Percentiles rank a stretch among this genome's conserved stretches.
Evolutionary conservation across 1,140 invertebrate species (phyloP).

Genomic region (Formica selysi): DNA sequence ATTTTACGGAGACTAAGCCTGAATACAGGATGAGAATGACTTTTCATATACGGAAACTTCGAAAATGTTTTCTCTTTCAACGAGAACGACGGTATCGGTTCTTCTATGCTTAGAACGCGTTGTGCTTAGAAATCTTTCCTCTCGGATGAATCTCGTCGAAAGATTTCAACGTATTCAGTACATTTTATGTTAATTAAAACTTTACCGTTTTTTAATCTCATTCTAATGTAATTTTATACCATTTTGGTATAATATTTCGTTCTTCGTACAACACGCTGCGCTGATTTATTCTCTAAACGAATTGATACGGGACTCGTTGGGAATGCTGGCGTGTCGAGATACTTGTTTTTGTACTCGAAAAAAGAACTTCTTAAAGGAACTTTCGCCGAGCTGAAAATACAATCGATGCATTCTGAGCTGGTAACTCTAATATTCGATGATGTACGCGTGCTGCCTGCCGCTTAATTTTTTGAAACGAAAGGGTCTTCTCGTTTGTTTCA

Average conservation of each 20-base stretch:
- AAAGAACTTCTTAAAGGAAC: conserved; percentile 45
- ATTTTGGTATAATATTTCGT: not conserved
- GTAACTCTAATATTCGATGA: conserved; percentile 61
- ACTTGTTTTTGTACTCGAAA: conserved; percentile 57
- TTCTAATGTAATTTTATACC: not conserved
- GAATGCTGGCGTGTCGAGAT: conserved; percentile 41
- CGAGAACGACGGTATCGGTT: conserved; percentile 7
- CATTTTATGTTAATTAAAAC: too few relatives aligned
- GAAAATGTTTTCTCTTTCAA: conserved; percentile 1
- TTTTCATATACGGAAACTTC: conserved; percentile 42
- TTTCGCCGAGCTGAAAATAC: conserved; percentile 50
- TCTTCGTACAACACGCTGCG: not conserved
- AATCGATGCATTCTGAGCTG: conserved; percentile 43
- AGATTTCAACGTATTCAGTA: too few relatives aligned
- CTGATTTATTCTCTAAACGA: conserved; percentile 9
- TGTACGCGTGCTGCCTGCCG: conserved; percentile 46
- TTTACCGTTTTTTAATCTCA: not conserved
- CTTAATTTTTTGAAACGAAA: conserved; percentile 61
- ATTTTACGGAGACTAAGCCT: conserved; percentile 64
- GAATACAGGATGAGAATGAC: conserved; percentile 11
- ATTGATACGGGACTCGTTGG: conserved; percentile 34
- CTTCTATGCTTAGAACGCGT: not conserved
- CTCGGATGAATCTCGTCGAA: not conserved
- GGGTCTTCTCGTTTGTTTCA: conserved; percentile 4
- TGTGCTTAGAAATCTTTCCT: not conserved